These are phyloP conservation scores for Meliscaeva auricollis DNA, from an alignment of 2,888 invertebrate species.

Conservation along the genomic window DNA sequence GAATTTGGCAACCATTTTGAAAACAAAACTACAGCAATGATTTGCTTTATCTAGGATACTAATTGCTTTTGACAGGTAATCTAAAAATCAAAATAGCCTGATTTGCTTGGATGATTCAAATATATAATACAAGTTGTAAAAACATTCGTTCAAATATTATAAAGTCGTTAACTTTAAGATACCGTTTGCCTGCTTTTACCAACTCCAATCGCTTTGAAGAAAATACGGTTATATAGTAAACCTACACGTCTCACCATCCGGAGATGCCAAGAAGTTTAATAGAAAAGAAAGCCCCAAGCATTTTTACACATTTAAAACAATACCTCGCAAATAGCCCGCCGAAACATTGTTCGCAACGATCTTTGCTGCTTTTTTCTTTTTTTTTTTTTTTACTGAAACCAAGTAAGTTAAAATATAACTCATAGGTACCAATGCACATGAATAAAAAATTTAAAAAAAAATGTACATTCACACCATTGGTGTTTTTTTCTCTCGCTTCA, in stretches of 20 bases:
- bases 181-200: not conserved
- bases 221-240: not conserved
- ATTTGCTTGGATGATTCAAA: too few relatives aligned
- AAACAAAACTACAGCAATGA: too few relatives aligned
- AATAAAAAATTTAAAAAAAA: conserved; percentile 38
- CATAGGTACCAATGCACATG: conserved; percentile 43
- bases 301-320: conserved; percentile 47
- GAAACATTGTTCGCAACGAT: conserved; percentile 38
- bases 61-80: too few relatives aligned
- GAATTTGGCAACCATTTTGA: too few relatives aligned
- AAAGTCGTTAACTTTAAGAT: conserved; percentile 2
- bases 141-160: too few relatives aligned
- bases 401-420: conserved; percentile 25
- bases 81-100: too few relatives aligned
- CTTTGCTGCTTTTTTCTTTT: not conserved
- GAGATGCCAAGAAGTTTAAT: conserved; percentile 20
- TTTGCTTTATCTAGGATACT: too few relatives aligned
- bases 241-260: not conserved
- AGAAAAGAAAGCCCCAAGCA: conserved; percentile 19
- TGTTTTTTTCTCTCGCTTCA: not conserved
- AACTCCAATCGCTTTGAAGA: not conserved
- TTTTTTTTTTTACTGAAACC: conserved; percentile 12
- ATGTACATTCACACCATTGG: conserved; percentile 29
- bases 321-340: conserved; percentile 34
- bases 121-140: too few relatives aligned